Evolutionary conservation across 1,140 invertebrate genomes (phyloP).

Genomic region (Battus philenor): DNA sequence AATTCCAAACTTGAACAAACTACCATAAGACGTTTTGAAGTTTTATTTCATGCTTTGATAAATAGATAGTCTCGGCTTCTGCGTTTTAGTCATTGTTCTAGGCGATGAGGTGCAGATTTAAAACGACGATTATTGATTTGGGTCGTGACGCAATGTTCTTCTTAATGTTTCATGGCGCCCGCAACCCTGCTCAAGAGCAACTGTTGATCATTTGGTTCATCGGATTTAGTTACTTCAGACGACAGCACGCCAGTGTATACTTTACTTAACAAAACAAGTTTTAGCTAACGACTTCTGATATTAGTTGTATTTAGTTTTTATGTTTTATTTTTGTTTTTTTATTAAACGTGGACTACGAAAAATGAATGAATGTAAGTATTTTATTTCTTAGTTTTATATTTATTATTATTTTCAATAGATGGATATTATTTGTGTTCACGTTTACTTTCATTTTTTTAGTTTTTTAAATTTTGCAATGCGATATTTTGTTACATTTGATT

Average conservation of each 20-base stretch:
- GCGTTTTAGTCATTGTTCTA: slow-evolving; percentile 22
- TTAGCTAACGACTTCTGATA: too few relatives aligned
- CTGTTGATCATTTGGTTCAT: slow-evolving; percentile 16
- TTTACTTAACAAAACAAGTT: too few relatives aligned
- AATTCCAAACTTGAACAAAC: too few relatives aligned
- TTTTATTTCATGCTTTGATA: too few relatives aligned
- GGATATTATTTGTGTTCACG: not conserved
- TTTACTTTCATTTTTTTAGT: not conserved
- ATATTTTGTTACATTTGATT: not conserved
- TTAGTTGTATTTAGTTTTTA: too few relatives aligned
- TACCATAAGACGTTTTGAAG: too few relatives aligned
- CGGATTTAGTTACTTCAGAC: slow-evolving; percentile 14
- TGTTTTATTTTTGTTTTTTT: too few relatives aligned
- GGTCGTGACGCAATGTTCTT: slow-evolving; percentile 24
- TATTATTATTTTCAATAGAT: not conserved
- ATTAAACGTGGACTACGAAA: slow-evolving; percentile 1
- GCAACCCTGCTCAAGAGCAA: slow-evolving; percentile 10
- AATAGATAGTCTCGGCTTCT: too few relatives aligned
- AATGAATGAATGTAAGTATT: slow-evolving; percentile 14
- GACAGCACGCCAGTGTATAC: too few relatives aligned
- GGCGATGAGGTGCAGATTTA: slow-evolving; percentile 22
- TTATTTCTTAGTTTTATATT: not conserved
- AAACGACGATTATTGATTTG: slow-evolving; percentile 42
- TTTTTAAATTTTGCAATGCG: not conserved
- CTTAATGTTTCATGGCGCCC: slow-evolving; percentile 14